phyloP scores from a whole-genome alignment of 1,140 invertebrate species.

The Danaus plexippus region DNA sequence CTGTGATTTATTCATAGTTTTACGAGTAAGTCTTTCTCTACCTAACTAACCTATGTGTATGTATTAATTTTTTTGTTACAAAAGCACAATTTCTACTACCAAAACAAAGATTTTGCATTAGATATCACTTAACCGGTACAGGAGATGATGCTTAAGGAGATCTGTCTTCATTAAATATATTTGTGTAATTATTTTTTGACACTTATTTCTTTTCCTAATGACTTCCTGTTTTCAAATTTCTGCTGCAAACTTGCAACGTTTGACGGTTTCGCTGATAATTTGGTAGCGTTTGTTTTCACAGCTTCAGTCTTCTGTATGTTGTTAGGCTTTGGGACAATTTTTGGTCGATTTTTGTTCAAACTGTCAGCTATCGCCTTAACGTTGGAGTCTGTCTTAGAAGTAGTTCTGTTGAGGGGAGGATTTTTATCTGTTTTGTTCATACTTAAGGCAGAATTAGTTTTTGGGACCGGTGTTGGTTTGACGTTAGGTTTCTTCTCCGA shows the following conservation, averaged over 20 bases:
- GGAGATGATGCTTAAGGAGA: too few relatives aligned
- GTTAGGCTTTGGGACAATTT: conserved; percentile 57
- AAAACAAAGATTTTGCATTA: too few relatives aligned
- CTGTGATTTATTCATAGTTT: too few relatives aligned
- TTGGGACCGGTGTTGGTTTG: conserved; percentile 38
- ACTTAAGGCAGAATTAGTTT: conserved; percentile 40
- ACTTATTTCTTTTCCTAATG: conserved; percentile 53
- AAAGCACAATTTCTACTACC: too few relatives aligned
- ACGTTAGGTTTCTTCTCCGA: conserved; percentile 41
- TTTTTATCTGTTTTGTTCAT: conserved; percentile 42
- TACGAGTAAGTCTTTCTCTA: too few relatives aligned
- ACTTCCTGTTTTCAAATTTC: conserved; percentile 77
- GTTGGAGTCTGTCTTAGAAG: conserved; percentile 50
- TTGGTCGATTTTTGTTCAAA: conserved; percentile 60
- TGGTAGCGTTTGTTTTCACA: conserved; percentile 60
- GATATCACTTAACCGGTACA: too few relatives aligned
- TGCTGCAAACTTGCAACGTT: conserved; percentile 82
- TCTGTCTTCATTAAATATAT: too few relatives aligned
- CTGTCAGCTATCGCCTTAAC: conserved; percentile 59
- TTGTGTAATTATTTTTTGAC: conserved; percentile 44
- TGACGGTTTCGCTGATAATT: conserved; percentile 74
- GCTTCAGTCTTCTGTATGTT: conserved; percentile 51
- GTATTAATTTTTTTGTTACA: too few relatives aligned
- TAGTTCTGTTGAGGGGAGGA: conserved; percentile 33
- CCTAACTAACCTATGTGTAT: too few relatives aligned